Evolutionary conservation across 2,113 vertebrate genomes (phyloP).

Genomic region (Sigmodon hispidus): DNA sequence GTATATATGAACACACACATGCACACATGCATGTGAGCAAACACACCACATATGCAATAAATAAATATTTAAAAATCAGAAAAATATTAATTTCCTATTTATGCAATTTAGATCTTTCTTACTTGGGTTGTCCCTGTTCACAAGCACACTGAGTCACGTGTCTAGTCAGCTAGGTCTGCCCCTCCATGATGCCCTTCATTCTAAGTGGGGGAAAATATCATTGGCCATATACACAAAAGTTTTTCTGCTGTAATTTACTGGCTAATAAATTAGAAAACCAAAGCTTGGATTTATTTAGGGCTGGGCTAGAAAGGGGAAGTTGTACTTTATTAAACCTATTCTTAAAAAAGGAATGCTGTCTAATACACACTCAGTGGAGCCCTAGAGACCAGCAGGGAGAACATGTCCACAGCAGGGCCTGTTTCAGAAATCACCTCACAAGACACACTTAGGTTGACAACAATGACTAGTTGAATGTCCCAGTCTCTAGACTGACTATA

Average conservation of each 20-base stretch:
- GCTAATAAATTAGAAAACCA: slow-evolving; percentile 63
- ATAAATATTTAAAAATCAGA: background rate
- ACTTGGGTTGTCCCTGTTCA: slow-evolving; percentile 22
- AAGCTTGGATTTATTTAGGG: slow-evolving; percentile 66
- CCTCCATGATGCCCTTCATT: background rate
- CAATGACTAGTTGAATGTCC: background rate
- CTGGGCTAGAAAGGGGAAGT: slow-evolving; percentile 68
- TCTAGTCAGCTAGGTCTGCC: background rate
- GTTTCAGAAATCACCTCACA: slow-evolving; percentile 52
- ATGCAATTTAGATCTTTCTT: slow-evolving; percentile 23
- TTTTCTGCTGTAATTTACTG: slow-evolving; percentile 14
- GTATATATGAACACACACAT: background rate
- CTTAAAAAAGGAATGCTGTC: slow-evolving; percentile 75
- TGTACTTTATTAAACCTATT: slow-evolving; percentile 73
- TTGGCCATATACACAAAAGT: background rate
- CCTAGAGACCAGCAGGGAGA: background rate
- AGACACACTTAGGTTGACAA: background rate
- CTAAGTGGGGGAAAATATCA: background rate
- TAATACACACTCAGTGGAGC: slow-evolving; percentile 30
- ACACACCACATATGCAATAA: background rate
- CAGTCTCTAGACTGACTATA: background rate
- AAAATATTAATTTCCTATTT: background rate
- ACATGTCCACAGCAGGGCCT: background rate
- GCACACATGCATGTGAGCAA: background rate
- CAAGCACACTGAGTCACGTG: slow-evolving; percentile 18